Evolutionary conservation across 2,113 vertebrate species (phyloP).

Genomic region (Hoplias malabaricus): DNA sequence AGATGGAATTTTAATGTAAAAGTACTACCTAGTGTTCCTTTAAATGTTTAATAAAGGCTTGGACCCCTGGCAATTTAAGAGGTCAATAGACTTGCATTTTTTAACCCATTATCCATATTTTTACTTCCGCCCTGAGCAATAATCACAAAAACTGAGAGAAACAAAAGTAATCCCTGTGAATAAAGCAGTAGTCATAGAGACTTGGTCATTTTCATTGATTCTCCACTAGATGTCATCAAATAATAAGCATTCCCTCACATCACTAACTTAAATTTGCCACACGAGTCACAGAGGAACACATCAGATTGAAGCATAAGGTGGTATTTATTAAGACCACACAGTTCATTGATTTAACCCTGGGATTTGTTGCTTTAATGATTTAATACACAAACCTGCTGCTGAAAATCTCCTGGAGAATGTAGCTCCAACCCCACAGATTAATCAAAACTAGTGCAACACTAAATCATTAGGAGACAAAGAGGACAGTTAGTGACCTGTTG

Average conservation of each 20-base stretch:
- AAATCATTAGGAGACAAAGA: no score
- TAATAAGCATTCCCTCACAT: background rate
- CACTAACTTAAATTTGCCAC: background rate
- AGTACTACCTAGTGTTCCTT: no score
- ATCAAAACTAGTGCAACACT: no score
- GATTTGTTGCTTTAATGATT: no score
- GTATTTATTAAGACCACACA: no score
- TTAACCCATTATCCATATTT: background rate
- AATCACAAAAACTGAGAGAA: background rate
- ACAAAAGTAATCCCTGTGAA: background rate
- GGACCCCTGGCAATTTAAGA: no score
- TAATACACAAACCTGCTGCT: background rate
- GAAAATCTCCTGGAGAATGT: background rate
- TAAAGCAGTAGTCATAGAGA: background rate
- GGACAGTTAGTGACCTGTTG: no score
- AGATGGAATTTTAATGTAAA: no score
- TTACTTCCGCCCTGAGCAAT: background rate
- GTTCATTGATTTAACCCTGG: no score
- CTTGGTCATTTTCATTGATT: background rate
- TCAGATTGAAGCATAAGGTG: no score
- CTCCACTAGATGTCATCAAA: constrained; percentile 35
- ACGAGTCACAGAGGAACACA: background rate
- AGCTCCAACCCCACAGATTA: background rate
- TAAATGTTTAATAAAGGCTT: no score
- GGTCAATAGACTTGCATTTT: no score